A percentile compares a stretch with the other conserved stretches of the same genome.
Evolutionary conservation across 2,797 vertebrate genomes (phyloP).

Genomic region (Simalia tracyae): DNA sequence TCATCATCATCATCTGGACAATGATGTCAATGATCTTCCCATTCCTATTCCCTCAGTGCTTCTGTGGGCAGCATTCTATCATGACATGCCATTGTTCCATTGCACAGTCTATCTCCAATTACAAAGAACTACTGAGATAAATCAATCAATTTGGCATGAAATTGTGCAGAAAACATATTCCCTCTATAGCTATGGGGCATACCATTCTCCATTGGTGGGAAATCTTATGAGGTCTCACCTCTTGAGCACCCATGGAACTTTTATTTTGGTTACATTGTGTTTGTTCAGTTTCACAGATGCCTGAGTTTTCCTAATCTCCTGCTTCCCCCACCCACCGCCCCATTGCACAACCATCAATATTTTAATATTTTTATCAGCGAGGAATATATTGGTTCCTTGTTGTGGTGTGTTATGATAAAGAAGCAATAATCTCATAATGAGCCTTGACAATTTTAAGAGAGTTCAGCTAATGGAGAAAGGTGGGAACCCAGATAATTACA

Average conservation of each 20-base stretch:
- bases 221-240: background rate
- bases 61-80: background rate
- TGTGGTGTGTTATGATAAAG: background rate
- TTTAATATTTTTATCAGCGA: background rate
- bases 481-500: background rate
- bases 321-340: background rate
- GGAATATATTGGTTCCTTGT: background rate
- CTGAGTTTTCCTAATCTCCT: background rate
- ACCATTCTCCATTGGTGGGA: background rate
- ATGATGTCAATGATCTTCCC: background rate
- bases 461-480: background rate
- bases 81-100: background rate
- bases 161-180: background rate
- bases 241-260: background rate
- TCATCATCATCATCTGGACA: background rate
- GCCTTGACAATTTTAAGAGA: background rate
- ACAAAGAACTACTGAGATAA: background rate
- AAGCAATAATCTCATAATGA: background rate
- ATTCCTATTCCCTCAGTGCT: background rate
- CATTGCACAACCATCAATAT: background rate
- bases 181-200: background rate
- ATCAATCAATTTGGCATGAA: background rate
- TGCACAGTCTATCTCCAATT: background rate
- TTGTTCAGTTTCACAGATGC: background rate
- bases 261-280: background rate